Conservation (phyloP, 1,140 invertebrate genomes). For the Aphelinus certus region DNA sequence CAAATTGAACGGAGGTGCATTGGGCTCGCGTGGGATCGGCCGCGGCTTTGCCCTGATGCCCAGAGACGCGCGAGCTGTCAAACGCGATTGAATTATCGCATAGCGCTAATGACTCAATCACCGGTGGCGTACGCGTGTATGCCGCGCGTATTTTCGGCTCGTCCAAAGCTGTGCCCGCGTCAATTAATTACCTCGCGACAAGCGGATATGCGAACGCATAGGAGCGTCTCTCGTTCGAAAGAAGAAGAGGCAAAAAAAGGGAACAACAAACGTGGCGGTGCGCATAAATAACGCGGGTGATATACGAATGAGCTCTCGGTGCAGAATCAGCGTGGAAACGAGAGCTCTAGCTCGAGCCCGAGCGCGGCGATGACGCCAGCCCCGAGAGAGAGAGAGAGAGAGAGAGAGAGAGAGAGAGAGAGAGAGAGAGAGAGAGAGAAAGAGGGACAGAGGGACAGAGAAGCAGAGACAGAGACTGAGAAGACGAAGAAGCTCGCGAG, state of each 20-base stretch:
- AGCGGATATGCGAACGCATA: background rate
- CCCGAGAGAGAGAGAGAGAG: no score
- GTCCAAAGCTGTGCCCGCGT: no score
- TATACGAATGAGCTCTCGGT: slow-evolving; percentile 8
- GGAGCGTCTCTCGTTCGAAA: background rate
- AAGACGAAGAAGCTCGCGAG: slow-evolving; percentile 5
- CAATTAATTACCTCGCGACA: slow-evolving; percentile 14
- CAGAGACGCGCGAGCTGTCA: no score
- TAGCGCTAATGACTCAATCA: no score
- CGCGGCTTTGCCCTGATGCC: no score
- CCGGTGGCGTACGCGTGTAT: no score
- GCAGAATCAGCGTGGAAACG: slow-evolving; percentile 18
- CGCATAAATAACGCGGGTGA: slow-evolving; percentile 21
- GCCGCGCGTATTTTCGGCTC: no score
- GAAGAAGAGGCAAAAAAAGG: background rate
- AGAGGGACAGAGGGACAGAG: background rate
- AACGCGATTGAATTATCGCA: no score
- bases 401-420: background rate
- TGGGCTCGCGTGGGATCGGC: no score
- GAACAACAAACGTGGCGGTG: slow-evolving; percentile 18
- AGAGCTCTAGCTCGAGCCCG: background rate
- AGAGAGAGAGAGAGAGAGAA: no score
- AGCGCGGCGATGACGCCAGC: no score
- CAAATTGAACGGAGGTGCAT: no score
- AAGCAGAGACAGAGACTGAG: background rate